Percentiles rank a stretch among this genome's conserved stretches.
Evolutionary conservation across 2,888 invertebrate genomes (phyloP).

Genomic region (Drosophila cracens): DNA sequence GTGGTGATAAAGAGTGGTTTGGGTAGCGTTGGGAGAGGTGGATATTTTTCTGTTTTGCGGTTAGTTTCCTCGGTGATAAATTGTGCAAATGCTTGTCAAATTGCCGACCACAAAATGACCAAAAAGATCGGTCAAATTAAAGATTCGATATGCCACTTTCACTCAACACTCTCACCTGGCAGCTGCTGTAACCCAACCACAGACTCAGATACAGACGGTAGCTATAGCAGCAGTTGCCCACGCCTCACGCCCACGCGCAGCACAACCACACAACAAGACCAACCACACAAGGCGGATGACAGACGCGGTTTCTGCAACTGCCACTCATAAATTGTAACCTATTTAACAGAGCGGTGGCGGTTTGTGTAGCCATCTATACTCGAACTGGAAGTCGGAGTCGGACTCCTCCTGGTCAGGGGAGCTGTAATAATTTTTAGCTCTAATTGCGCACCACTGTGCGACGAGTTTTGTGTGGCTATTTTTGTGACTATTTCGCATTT

Average conservation of each 20-base stretch:
- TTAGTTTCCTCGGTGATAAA: conserved; percentile 66
- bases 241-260: conserved; percentile 20
- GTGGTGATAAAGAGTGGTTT: too few relatives aligned
- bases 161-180: conserved; percentile 55
- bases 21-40: neutral
- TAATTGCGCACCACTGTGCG: conserved; percentile 74
- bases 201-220: conserved; percentile 19
- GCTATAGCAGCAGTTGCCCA: conserved; percentile 34
- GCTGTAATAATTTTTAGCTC: conserved; percentile 61
- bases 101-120: conserved; percentile 67
- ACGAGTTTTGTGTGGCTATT: conserved; percentile 45
- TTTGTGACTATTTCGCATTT: conserved; percentile 73
- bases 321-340: conserved; percentile 79
- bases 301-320: conserved; percentile 44
- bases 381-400: neutral
- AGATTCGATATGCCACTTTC: conserved; percentile 79
- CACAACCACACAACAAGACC: conserved; percentile 2
- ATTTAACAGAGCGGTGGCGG: conserved; percentile 54
- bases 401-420: conserved; percentile 2
- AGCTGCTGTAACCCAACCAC: conserved; percentile 1
- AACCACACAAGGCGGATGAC: conserved; percentile 42
- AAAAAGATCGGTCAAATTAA: conserved; percentile 68
- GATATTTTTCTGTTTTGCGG: conserved; percentile 9
- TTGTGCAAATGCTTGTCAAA: conserved; percentile 77
- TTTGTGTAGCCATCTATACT: neutral